Evolutionary conservation across 2,113 vertebrate genomes (phyloP).

Genomic region (Osmerus eperlanus): DNA sequence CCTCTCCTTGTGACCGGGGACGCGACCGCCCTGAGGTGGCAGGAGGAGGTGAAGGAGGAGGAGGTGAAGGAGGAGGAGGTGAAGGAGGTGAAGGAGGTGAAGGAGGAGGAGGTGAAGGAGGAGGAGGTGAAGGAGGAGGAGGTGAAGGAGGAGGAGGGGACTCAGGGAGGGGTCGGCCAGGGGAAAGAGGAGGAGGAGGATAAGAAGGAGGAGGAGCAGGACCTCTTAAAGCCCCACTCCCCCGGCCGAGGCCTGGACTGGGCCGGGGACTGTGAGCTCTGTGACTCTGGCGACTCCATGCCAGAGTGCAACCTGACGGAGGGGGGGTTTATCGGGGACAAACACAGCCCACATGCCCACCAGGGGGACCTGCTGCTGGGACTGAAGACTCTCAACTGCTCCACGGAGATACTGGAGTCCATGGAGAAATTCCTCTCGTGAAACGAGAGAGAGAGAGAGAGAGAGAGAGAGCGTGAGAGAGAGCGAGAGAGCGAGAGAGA

Average conservation of each 20-base stretch:
- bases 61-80: constrained; percentile 3
- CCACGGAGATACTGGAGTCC: constrained; percentile 21
- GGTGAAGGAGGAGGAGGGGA: background rate
- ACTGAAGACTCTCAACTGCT: constrained; percentile 34
- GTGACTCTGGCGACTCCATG: background rate
- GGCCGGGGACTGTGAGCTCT: constrained; percentile 1
- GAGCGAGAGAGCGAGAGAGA: background rate
- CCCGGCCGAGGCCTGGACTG: constrained; percentile 9
- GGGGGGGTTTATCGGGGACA: constrained; percentile 3
- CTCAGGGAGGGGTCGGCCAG: constrained; percentile 2
- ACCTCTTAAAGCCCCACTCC: constrained; percentile 18
- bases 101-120: constrained; percentile 6
- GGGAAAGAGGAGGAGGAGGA: constrained; percentile 1
- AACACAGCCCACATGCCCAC: constrained; percentile 6
- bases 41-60: constrained; percentile 16
- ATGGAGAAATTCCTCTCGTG: constrained; percentile 33
- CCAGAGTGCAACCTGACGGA: background rate
- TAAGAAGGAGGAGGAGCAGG: background rate
- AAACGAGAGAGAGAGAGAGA: constrained; percentile 1
- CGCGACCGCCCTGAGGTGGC: constrained; percentile 7
- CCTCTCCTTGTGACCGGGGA: constrained; percentile 10
- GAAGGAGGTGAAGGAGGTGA: background rate
- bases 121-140: background rate
- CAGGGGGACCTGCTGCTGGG: constrained; percentile 23
- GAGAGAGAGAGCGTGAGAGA: background rate